These are phyloP conservation scores for Stercorarius parasiticus DNA, from an alignment of 2,113 vertebrate genomes.

Conservation along the genomic window DNA sequence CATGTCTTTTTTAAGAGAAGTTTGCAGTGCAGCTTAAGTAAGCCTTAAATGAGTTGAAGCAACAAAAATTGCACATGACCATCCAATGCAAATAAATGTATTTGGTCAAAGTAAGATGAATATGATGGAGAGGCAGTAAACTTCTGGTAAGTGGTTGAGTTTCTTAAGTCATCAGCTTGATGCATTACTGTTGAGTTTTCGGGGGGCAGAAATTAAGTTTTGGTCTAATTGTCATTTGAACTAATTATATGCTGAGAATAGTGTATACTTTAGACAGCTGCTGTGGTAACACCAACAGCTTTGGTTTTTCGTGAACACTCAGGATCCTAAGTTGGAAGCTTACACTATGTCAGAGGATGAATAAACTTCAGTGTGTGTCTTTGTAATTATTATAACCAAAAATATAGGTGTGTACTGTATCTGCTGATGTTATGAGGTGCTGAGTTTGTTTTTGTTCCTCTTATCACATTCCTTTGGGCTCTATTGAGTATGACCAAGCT, in stretches of 20 bases:
- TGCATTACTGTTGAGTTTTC: neutral
- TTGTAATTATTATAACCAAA: neutral
- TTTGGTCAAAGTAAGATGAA: neutral
- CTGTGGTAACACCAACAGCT: neutral
- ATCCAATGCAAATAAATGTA: rapidly evolving
- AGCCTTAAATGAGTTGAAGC: neutral
- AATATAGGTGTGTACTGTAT: neutral
- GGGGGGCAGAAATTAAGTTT: neutral
- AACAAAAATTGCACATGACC: neutral
- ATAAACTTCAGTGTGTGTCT: neutral
- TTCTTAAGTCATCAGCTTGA: neutral
- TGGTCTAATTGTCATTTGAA: neutral
- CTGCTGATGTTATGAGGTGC: neutral
- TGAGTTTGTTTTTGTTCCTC: neutral
- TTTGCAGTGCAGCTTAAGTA: neutral
- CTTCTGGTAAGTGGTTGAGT: neutral
- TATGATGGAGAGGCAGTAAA: neutral
- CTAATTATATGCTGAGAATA: neutral
- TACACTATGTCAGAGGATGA: neutral
- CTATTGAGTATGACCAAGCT: neutral
- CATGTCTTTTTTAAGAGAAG: neutral
- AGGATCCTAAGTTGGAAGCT: neutral
- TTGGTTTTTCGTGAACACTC: neutral
- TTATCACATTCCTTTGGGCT: neutral
- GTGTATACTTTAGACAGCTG: neutral